Conservation (phyloP, 2,113 vertebrate genomes). For the Telmatochromis brichardi region DNA sequence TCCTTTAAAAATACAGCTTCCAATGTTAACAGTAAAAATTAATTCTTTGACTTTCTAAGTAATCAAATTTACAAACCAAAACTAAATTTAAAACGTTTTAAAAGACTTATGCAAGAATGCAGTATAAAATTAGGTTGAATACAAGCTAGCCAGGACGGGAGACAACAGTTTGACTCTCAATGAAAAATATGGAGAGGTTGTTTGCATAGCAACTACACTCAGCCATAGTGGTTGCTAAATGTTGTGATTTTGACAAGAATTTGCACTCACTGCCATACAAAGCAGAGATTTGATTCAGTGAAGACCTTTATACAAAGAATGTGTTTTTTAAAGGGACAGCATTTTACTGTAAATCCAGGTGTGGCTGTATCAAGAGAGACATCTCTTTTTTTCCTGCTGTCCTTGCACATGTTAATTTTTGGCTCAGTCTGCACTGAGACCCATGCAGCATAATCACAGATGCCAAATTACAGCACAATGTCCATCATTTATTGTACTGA, state of each 20-base stretch:
- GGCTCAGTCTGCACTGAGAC: not conserved
- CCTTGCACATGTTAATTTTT: slow-evolving; percentile 1
- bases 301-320: not conserved
- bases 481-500: slow-evolving; percentile 21
- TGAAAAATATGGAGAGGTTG: not conserved
- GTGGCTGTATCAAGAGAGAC: not conserved
- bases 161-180: not conserved
- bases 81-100: not conserved
- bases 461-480: slow-evolving; percentile 16
- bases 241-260: not conserved
- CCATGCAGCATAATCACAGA: not conserved
- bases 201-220: not conserved
- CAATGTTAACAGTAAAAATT: not conserved
- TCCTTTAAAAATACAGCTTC: not conserved
- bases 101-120: not conserved
- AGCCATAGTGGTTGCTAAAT: not conserved
- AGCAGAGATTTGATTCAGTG: not conserved
- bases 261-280: not conserved
- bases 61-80: not conserved
- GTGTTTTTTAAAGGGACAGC: not conserved
- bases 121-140: not conserved
- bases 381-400: not conserved
- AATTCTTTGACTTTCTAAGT: not conserved
- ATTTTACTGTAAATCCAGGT: not conserved
- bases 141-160: not conserved